A percentile compares a stretch with the other conserved stretches of the same genome.
phyloP scores from a whole-genome alignment of 2,113 vertebrate genomes.

The Phalacrocorax pelagicus region DNA sequence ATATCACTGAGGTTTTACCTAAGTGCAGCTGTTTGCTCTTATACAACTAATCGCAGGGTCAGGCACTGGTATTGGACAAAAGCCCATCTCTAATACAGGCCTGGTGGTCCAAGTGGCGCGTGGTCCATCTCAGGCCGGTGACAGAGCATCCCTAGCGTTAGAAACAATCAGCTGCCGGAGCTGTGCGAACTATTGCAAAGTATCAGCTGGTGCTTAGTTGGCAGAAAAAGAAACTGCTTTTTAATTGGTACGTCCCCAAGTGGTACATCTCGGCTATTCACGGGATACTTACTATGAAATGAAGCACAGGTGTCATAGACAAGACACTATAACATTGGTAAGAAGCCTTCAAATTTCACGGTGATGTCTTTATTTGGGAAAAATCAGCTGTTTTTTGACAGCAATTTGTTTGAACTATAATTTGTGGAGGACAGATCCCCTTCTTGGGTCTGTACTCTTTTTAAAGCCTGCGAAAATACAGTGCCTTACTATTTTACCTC shows the following conservation, averaged over 20 bases:
- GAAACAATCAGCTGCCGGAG: neutral
- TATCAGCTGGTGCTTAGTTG: neutral
- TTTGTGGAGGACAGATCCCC: neutral
- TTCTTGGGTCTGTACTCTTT: neutral
- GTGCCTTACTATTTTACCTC: neutral
- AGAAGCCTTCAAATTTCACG: neutral
- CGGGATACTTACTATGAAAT: neutral
- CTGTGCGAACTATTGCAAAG: neutral
- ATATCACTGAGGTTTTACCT: neutral
- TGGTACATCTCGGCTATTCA: neutral
- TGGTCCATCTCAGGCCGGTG: neutral
- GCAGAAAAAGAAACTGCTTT: neutral
- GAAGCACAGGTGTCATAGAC: neutral
- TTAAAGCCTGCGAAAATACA: neutral
- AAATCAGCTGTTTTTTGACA: neutral
- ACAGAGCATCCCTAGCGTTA: neutral
- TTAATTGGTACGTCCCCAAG: neutral
- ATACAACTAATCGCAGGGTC: rapidly evolving
- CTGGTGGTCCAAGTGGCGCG: rapidly evolving
- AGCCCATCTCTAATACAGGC: rapidly evolving
- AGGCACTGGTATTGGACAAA: no score
- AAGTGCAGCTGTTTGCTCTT: neutral
- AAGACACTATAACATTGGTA: neutral
- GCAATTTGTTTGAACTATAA: neutral
- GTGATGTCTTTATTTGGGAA: neutral